Evolutionary conservation across 2,113 vertebrate genomes (phyloP).

Genomic region (Corythaeola cristata): DNA sequence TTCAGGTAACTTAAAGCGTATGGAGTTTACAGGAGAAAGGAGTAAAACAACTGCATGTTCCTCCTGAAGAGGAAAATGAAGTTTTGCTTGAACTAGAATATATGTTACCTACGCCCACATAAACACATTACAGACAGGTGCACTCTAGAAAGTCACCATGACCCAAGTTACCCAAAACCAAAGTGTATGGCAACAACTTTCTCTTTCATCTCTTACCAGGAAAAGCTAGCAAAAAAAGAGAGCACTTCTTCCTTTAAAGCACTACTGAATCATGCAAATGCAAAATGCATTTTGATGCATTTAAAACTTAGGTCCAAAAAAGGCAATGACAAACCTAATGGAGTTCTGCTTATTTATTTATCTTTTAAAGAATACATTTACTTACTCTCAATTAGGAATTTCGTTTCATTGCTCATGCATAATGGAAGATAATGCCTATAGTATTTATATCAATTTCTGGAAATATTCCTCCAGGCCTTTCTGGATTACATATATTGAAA

Average conservation of each 20-base stretch:
- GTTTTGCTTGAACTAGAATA: neutral
- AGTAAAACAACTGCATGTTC: neutral
- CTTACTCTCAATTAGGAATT: neutral
- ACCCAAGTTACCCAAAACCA: neutral
- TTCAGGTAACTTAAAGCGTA: neutral
- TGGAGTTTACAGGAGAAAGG: neutral
- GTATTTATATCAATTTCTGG: neutral
- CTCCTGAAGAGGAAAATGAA: neutral
- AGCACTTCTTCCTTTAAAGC: neutral
- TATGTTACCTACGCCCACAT: fast-evolving
- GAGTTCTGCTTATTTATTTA: neutral
- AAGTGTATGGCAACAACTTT: neutral
- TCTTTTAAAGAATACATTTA: neutral
- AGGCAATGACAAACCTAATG: neutral
- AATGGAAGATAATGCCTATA: neutral
- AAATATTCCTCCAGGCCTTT: neutral
- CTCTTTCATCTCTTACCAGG: neutral
- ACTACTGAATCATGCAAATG: neutral
- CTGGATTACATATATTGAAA: neutral
- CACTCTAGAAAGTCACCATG: neutral
- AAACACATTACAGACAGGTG: neutral
- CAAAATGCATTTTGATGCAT: neutral
- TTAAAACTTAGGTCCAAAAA: neutral
- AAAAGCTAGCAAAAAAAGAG: neutral
- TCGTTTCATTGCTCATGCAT: neutral